Percentiles rank a stretch among this genome's conserved stretches.
These are phyloP conservation scores for Xanthia togata DNA, from an alignment of 2,888 invertebrate species.

Conservation along the genomic window DNA sequence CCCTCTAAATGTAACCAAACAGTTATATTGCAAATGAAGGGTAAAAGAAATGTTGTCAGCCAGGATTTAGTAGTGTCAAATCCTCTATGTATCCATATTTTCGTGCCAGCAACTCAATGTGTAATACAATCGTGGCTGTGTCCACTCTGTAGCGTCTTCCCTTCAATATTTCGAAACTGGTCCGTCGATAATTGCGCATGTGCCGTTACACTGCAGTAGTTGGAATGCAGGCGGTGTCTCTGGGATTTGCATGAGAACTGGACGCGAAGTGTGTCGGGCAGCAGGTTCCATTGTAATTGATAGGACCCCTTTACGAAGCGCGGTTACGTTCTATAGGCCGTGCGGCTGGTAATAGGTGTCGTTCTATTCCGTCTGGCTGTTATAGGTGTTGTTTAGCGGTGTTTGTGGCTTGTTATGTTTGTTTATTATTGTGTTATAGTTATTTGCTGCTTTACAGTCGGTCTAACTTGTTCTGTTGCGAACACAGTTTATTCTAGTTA, in stretches of 20 bases:
- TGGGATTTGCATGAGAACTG: conserved; percentile 74
- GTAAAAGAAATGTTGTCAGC: not conserved
- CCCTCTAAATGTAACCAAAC: not conserved
- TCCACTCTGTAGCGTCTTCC: conserved; percentile 1
- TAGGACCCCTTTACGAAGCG: conserved; percentile 47
- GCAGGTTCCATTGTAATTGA: conserved; percentile 70
- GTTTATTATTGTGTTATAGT: not conserved
- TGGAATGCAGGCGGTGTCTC: conserved; percentile 68
- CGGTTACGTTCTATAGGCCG: conserved; percentile 24
- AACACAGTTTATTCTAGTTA: not conserved
- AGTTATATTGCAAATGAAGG: not conserved
- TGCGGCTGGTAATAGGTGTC: conserved; percentile 4
- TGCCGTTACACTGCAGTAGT: conserved; percentile 65
- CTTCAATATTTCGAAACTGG: conserved; percentile 62
- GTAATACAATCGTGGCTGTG: not conserved
- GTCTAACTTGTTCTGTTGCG: not conserved
- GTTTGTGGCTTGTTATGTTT: conserved; percentile 15
- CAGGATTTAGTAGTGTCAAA: not conserved
- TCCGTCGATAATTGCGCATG: conserved; percentile 59
- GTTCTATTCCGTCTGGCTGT: not conserved
- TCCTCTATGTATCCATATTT: not conserved
- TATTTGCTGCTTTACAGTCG: not conserved
- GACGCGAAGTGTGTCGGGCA: conserved; percentile 69
- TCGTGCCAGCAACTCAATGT: not conserved
- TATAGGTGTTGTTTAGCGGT: not conserved